Base-by-base conservation (phyloP, 2,888 invertebrate genomes). In the Cheilosia impressa region DNA sequence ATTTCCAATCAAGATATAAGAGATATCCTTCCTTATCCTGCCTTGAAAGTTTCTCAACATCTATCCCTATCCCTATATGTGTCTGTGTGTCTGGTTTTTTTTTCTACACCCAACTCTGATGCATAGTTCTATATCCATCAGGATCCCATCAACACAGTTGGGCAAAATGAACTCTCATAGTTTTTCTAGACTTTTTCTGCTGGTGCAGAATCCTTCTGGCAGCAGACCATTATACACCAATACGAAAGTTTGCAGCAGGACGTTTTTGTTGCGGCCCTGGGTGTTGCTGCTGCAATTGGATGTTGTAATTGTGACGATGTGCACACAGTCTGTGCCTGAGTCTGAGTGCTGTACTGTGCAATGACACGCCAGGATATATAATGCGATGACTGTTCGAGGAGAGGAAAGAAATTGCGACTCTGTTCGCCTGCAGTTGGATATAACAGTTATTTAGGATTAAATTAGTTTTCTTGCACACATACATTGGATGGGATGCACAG, bases 71-170 rank as follows among this genome's bases (percentile, higher is more conserved):
- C n/a, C n/a, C n/a, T n/a, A n/a, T n/a, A n/a, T n/a, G n/a, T n/a
- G 10, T 38, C 27, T 19, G 7, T 55, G 50, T 52, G 31, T 58
- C 63, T 47, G 71, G 31, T 69, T 79, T 84, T 66, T 80, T 9
- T 38, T 38, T 79, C 60, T 71, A 81, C 75, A 27, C 22, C 22
- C 24, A 2, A 81, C 68, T 81, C 85, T 81, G 81, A 81, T 85
- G 72, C 85, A 81, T 85, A 85, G 85, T 85, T 85, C 81, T 85
- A 85, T 85, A 85, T 85, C 85, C 85, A 85, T 85, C 85, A 85
- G 85, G 75, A 77, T 76, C 85, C 85, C 81, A 85, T 85, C 85
- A 85, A 85, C 85, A 85, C 76, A 81, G 76, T 77, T 77, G 77
- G 76, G 72, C 57, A 68, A 81, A 85, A 85, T 85, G 76, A 85